Conservation (phyloP, 35 echinoderm and acorn worm species). For the Heliocidaris erythrogramma region DNA sequence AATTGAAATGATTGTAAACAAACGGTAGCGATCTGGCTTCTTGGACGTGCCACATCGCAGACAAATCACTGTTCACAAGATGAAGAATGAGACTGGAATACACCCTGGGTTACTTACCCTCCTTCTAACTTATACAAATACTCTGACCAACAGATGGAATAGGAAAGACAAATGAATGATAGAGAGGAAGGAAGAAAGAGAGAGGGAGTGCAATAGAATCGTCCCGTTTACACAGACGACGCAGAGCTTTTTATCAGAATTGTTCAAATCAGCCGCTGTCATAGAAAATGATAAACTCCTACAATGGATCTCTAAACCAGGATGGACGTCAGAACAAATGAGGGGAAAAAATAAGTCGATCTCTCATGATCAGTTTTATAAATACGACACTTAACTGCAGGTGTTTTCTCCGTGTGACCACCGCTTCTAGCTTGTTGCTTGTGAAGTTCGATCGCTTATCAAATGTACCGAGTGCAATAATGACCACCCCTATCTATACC, state of each 20-base stretch:
- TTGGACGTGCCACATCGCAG: not conserved
- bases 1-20: conserved; percentile 19
- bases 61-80: not conserved
- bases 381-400: not conserved
- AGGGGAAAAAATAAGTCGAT: not conserved
- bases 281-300: not conserved
- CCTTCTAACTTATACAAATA: not conserved
- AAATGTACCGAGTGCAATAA: not conserved
- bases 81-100: not conserved
- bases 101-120: not conserved
- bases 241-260: not conserved
- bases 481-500: not conserved
- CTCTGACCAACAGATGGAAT: not conserved
- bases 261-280: not conserved
- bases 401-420: not conserved
- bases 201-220: not conserved
- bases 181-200: not conserved
- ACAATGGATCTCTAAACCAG: not conserved
- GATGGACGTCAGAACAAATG: not conserved
- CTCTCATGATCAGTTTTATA: not conserved
- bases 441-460: not conserved
- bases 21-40: not conserved
- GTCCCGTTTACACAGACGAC: not conserved
- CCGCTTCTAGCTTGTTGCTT: not conserved
- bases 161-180: not conserved